Base-by-base conservation (phyloP, 2,797 vertebrate genomes). In the Tapirus indicus region DNA sequence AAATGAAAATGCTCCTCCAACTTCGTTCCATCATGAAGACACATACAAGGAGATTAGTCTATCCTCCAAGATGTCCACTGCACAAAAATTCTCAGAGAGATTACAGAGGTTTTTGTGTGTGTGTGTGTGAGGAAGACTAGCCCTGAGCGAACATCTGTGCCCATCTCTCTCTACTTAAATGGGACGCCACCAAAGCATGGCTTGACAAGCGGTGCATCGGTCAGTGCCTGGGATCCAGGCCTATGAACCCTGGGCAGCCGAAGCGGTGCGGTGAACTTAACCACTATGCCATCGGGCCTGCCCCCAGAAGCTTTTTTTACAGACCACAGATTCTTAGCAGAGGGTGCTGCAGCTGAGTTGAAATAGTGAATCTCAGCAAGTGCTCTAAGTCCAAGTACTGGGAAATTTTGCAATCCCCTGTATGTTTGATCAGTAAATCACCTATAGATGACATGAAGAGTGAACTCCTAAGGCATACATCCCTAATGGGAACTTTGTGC, bases 1-100 rank as follows among this genome's bases (percentile, higher is more conserved):
- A 91, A 96, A 66, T 69, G 5, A 88, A 93, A 95, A 93, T 54
- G 8, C 10, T 14, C 82, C n/a, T 92, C 32, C 23, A 66, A 29
- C 10, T 85, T 62, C 13, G 29, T 88, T 35, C 44, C 60, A 47
- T 47, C 75, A 79, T 68, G 78, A 93, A 95, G 29, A 83, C 6
- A 38, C 7, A 71, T 88, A n/a, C 38, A 87, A 95, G 25, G 20
- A 60, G 23, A 75, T 38, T 69, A 23, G 6, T 52, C n/a, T 90
- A 8, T 21, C 35, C 44, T 83, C 66, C 83, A 89, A 77, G 32
- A 79, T 66, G 2, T 41, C 49, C 49, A 52, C 10, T 52, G 20
- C 10, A 79, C 29, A 35, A 83, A 71, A 21, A 21, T 91, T 74
- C 47, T 85, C 69, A 69, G 56, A 75, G 41, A 64, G 23, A 68